A percentile compares a stretch with the other conserved stretches of the same genome.
These are phyloP conservation scores for Cepaea nemoralis DNA, from an alignment of 1,140 invertebrate genomes.

Conservation along the genomic window DNA sequence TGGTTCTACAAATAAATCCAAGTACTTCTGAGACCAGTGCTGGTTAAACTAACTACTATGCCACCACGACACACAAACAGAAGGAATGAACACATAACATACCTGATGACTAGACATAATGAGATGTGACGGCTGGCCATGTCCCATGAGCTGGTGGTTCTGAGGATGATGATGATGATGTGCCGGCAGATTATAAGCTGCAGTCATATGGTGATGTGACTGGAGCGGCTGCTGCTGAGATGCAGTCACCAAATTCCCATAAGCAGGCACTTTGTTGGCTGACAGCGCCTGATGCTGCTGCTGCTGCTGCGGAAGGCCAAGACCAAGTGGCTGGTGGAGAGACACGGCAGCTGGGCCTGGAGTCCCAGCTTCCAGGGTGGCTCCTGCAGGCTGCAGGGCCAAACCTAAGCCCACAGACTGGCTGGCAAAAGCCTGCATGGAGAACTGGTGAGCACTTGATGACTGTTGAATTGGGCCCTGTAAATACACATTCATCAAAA, in stretches of 20 bases:
- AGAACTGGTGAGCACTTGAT: slow-evolving; percentile 55
- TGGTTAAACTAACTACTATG: no score
- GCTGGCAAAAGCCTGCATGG: slow-evolving; percentile 56
- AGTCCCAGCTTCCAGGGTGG: background rate
- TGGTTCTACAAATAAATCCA: no score
- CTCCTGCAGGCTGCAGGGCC: slow-evolving; percentile 52
- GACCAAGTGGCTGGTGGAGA: slow-evolving; percentile 47
- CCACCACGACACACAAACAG: no score
- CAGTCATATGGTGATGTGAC: slow-evolving; percentile 8
- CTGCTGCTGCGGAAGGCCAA: slow-evolving; percentile 38
- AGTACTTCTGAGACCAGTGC: no score
- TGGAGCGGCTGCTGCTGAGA: slow-evolving; percentile 34
- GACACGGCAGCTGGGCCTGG: slow-evolving; percentile 13
- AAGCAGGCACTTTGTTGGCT: slow-evolving; percentile 38
- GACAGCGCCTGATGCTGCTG: slow-evolving; percentile 28
- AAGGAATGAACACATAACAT: background rate
- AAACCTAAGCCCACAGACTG: slow-evolving; percentile 55
- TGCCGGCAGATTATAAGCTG: slow-evolving; percentile 13
- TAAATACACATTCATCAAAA: slow-evolving; percentile 11
- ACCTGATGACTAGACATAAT: background rate
- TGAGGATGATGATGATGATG: slow-evolving; percentile 18
- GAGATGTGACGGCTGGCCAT: slow-evolving; percentile 33
- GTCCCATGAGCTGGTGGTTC: slow-evolving; percentile 43
- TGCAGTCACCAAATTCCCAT: slow-evolving; percentile 41
- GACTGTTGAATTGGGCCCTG: slow-evolving; percentile 45